Conservation (phyloP, 2,797 vertebrate species). For the Pitangus sulphuratus region DNA sequence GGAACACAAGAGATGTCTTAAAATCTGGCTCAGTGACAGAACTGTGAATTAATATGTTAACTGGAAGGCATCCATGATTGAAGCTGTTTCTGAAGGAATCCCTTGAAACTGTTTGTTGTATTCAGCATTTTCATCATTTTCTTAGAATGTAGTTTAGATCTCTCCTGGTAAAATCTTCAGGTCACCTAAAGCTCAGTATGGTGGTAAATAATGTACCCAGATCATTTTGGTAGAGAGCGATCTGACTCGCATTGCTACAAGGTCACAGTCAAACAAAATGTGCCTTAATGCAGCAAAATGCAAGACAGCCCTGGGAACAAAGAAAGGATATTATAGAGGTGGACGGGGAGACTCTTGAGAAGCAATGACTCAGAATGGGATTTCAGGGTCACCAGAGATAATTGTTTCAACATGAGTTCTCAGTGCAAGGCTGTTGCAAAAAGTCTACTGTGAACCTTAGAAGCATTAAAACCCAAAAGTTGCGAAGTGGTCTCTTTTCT, state of each 20-base stretch:
- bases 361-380: not conserved
- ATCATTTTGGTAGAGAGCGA: not conserved
- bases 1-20: not conserved
- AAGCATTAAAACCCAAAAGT: not conserved
- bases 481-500: not conserved
- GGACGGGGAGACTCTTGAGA: not conserved
- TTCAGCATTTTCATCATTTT: not conserved
- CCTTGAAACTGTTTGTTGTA: not conserved
- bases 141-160: not conserved
- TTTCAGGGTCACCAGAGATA: constrained; percentile 13
- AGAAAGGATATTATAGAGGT: not conserved
- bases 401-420: constrained; percentile 3
- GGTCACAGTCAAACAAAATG: not conserved
- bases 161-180: not conserved
- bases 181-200: not conserved
- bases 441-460: not conserved
- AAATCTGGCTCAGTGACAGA: not conserved
- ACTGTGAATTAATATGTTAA: not conserved
- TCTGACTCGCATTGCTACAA: not conserved
- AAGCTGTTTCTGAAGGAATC: not conserved
- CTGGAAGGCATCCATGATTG: not conserved
- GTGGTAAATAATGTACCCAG: not conserved
- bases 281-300: not conserved
- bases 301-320: not conserved
- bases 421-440: not conserved